Base-by-base conservation (phyloP, 2,113 vertebrate species). In the Xyrauchen texanus region DNA sequence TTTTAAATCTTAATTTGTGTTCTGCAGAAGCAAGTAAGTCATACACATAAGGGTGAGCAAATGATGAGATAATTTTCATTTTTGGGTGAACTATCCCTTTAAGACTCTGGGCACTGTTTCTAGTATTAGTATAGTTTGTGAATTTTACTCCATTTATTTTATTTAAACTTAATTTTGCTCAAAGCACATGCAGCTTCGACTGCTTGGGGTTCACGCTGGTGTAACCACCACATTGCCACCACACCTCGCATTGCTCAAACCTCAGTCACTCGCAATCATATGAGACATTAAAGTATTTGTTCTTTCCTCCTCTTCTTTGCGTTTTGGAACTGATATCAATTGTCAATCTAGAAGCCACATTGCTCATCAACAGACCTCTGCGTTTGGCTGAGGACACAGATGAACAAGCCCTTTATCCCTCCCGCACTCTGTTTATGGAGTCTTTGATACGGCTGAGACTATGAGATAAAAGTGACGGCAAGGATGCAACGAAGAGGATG, bases 261-360 rank as follows among this genome's bases (percentile, higher is more conserved):
- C 63, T 73, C 62, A 79, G 34, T 71, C 55, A 47, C 70, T 52
- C 53, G 79, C 45, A 64, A n/a, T 34, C 64, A 58, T 49, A 61
- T 34, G 21, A 77, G 63, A 57, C 42, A 44, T 13, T 52, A 4
- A 51, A 62, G 12, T 49, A 57, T 49, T 34, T 34, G 21, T 64
- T 42, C 3, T 55, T 62, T 68, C 9, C 51, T 15, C 12, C 53
- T 44, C 16, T 7, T 16, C 55, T 45, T 57, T 76, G 45, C 4
- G 47, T 81, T 76, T 79, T 82, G 80, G 72, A 79, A 65, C 52
- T 9, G 62, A 70, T 47, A 46, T 72, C 42, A 45, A 15, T 9
- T n/a, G 11, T 4, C 64, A 13, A 60, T 81, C 68, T 64, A 58
- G 61, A 82, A 85, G 47, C 78, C 78, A 71, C 79, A 84, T 61